Percentiles rank a stretch among this genome's conserved stretches.
These are phyloP conservation scores for Diplosoma virens DNA, from an alignment of 23 tunicate species.

Conservation along the genomic window DNA sequence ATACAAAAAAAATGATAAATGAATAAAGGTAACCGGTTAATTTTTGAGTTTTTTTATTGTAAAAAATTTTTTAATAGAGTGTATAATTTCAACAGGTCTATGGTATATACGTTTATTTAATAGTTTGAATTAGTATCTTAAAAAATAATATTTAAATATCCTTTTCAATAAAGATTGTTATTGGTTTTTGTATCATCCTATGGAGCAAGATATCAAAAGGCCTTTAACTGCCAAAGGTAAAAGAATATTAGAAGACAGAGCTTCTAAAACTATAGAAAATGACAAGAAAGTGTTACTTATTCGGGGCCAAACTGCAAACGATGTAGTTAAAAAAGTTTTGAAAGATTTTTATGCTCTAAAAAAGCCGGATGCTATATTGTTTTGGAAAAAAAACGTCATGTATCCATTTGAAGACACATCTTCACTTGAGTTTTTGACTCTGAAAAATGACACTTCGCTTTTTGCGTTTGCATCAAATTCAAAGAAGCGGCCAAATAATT, in stretches of 20 bases:
- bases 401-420: constrained; percentile 91
- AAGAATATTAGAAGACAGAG: constrained; percentile 53
- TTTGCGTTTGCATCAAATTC: constrained; percentile 93
- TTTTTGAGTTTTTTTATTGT: no score
- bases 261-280: constrained; percentile 80
- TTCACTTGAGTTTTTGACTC: constrained; percentile 83
- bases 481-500: constrained; percentile 93
- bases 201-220: constrained; percentile 32
- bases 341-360: constrained; percentile 81
- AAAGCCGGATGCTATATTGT: constrained; percentile 72
- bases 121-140: no score
- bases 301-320: constrained; percentile 83
- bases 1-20: no score
- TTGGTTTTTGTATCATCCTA: no score
- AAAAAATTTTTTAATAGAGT: no score
- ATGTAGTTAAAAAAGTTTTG: constrained; percentile 58
- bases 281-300: constrained; percentile 84
- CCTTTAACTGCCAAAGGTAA: constrained; percentile 51
- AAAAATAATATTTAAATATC: no score
- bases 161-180: no score
- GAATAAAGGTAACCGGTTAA: no score
- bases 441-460: constrained; percentile 81
- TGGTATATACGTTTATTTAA: no score
- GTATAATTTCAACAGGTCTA: no score
- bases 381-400: constrained; percentile 71